Evolutionary conservation across 2,888 invertebrate species (phyloP), one percentile per base, ranked within the genome.

Genomic region (Ernsta delagoae): DNA sequence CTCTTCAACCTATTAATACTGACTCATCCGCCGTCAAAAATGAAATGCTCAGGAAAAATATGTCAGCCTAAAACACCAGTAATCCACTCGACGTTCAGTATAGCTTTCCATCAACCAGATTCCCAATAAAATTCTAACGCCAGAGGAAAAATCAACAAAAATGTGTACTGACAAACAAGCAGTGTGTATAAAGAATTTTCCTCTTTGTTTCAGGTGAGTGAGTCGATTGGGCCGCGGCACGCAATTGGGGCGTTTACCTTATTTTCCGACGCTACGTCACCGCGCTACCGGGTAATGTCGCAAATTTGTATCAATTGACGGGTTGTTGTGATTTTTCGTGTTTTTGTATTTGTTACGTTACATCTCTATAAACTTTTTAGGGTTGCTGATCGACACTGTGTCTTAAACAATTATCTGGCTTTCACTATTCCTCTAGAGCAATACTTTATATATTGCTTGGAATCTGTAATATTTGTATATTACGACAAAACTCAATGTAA

Each of bases 181-280:
- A 74, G 79, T 78, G 78, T 79, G 79, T 78, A 78, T 79, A 78
- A 78, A 78, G 75, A 77, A 77, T 82, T 81, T 75, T 75, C 57
- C 78, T 80, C 79, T 81, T 86, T 87, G 86, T 87, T 87, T 70
- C 87, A 88, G 85, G 88, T 87, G 85, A 88, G 87, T 82, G 87
- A 85, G 76, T 83, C 82, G 78, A 79, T 78, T 75, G 77, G 73
- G 73, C 71, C 74, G 71, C 70, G 72, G 78, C 80, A 78, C 78
- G 79, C 79, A 73, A 81, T 75, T 75, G 81, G 84, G 79, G 78
- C 79, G 75, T 72, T 75, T 74, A 81, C 84, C 82, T 82, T 77
- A 78, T 76, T 77, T 76, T 75, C 66, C 67, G 60, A 69, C n/a
- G n/a, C n/a, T n/a, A 24, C 48, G 59, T 16, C 43, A 31, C 36